Conservation (phyloP, 2,888 invertebrate genomes). For the Resseliella maxima region DNA sequence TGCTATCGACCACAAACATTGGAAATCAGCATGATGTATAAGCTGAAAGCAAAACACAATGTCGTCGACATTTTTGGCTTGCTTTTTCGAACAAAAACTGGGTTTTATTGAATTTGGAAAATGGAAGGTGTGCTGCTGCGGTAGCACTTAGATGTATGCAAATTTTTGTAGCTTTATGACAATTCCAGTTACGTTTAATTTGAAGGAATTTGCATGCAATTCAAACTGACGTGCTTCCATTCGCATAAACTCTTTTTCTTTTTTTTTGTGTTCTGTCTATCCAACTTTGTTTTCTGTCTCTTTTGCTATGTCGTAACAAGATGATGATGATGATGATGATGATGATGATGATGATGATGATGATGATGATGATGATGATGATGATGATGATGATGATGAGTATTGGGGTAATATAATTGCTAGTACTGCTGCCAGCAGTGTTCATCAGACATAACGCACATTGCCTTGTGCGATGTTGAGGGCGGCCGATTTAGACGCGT, state of each 20-base stretch:
- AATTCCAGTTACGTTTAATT: constrained; percentile 5
- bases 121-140: not conserved
- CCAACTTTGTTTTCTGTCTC: too few relatives aligned
- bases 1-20: too few relatives aligned
- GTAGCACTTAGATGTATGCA: not conserved
- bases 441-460: not conserved
- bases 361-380: not conserved
- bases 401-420: not conserved
- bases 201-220: constrained; percentile 11
- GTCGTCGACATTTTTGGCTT: too few relatives aligned
- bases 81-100: too few relatives aligned
- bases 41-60: too few relatives aligned
- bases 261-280: not conserved
- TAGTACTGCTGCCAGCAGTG: not conserved
- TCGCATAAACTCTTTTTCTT: not conserved
- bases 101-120: too few relatives aligned
- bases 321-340: too few relatives aligned
- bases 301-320: too few relatives aligned
- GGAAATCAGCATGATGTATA: too few relatives aligned
- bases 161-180: constrained; percentile 16
- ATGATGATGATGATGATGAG: constrained; percentile 20
- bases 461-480: too few relatives aligned
- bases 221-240: not conserved
- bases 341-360: too few relatives aligned
- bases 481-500: not conserved